Base-by-base conservation (phyloP, 2,888 invertebrate genomes). In the Serripes groenlandicus region DNA sequence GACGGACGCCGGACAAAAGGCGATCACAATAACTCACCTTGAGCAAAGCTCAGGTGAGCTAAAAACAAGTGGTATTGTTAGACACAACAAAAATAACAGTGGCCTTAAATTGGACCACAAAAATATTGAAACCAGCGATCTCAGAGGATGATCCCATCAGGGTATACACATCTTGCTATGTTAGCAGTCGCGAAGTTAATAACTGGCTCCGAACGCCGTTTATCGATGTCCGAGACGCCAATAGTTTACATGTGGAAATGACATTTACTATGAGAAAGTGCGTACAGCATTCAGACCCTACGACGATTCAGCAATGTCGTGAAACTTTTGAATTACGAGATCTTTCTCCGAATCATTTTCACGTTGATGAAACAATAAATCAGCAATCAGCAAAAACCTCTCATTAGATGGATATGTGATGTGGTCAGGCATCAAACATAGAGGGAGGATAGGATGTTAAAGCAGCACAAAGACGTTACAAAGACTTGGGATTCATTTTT, bases 121-220 rank as follows among this genome's bases (percentile, higher is more conserved):
- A 78, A 75, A 70, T 83, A 35, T 49, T 83, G n/a, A 75, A 68
- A 30, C 75, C 75, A 35, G 42, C 78, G 11, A 75, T 86, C 56
- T 66, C 95, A 97, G 97, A 97, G 95, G 97, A 97, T 90, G 98
- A 88, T 5, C 88, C 88, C 9, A 73, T 88, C 35, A 81, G 91
- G 37, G 89, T 93, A 32, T 92, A 92, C 82, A 90, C 92, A 70
- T 99, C 99, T 21, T 99, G 99, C 95, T 98, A 99, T 95, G 98
- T 99, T 81, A 98, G 98, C 35, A 98, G 98, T 95, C 97, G 97
- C 95, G 97, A 98, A 95, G 98, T 98, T 83, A 98, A 99, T 96
- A 99, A 99, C 95, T 99, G 99, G 99, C 96, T 99, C 78, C 98
- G 99, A 97, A 98, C 98, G 75, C 99, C 99, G 32, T 99, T 98